phyloP scores from a whole-genome alignment of 92 coral and sea anemone species.

The Muricea muricata region DNA sequence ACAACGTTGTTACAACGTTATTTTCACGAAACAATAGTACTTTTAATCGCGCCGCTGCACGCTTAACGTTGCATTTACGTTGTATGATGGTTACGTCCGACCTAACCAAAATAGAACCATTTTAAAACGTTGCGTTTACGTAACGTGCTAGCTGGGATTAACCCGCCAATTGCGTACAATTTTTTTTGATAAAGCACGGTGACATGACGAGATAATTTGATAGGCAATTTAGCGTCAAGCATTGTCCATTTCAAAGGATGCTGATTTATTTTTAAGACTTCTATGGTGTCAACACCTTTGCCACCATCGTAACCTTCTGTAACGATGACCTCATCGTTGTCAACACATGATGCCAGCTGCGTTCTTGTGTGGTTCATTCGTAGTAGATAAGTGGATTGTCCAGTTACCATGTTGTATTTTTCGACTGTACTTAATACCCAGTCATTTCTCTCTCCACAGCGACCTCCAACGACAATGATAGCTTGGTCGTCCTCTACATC shows the following conservation, averaged over 20 bases:
- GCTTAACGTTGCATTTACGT: no score
- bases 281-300: background rate
- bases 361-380: background rate
- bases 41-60: no score
- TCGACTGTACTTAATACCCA: background rate
- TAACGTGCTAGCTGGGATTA: no score
- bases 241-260: background rate
- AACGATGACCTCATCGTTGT: background rate
- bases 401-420: background rate
- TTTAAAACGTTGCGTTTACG: no score
- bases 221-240: background rate
- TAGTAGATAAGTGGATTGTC: background rate
- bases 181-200: background rate
- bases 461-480: background rate
- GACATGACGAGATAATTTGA: background rate
- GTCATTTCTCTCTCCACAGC: background rate
- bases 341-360: background rate
- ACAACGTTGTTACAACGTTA: no score
- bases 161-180: background rate
- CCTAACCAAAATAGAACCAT: no score
- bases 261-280: background rate
- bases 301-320: background rate
- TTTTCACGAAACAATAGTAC: no score
- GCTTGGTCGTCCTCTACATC: background rate
- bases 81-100: no score